Percentiles rank a stretch among this genome's conserved stretches.
These are phyloP conservation scores for Trachythela sp. DNA, from an alignment of 64 coral and sea anemone species.

Conservation along the genomic window DNA sequence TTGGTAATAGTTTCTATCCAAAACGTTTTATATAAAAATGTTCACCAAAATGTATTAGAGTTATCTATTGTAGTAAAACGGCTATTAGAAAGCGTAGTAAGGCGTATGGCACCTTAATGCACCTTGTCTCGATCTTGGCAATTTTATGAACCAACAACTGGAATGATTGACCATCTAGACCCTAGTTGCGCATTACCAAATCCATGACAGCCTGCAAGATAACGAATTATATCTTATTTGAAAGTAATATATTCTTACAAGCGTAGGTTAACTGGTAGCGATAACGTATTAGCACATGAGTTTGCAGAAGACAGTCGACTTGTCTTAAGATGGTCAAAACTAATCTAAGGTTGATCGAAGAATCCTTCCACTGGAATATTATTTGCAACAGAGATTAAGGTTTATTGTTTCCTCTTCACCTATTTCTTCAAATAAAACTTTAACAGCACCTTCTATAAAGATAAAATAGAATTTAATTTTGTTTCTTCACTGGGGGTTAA, in stretches of 20 bases:
- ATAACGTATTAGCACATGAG: not conserved
- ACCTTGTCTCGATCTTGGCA: too few relatives aligned
- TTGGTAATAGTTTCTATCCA: too few relatives aligned
- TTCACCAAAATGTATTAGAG: too few relatives aligned
- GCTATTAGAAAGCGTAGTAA: too few relatives aligned
- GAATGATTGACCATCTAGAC: too few relatives aligned
- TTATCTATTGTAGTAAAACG: too few relatives aligned
- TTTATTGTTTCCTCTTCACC: not conserved
- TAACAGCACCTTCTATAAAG: not conserved
- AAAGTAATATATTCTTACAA: not conserved
- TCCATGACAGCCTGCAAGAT: not conserved
- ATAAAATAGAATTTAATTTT: not conserved
- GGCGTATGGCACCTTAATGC: too few relatives aligned
- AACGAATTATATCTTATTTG: not conserved
- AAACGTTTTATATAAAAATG: too few relatives aligned
- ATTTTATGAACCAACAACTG: too few relatives aligned
- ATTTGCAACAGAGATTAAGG: not conserved
- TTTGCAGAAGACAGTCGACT: not conserved
- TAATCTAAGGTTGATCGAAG: not conserved
- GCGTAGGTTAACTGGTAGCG: not conserved
- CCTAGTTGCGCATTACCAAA: not conserved
- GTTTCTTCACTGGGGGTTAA: not conserved
- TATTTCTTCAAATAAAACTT: not conserved
- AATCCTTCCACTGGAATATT: not conserved
- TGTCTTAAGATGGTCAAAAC: not conserved